Evolutionary conservation across 2,888 invertebrate species (phyloP).

Genomic region (Thera britannica): DNA sequence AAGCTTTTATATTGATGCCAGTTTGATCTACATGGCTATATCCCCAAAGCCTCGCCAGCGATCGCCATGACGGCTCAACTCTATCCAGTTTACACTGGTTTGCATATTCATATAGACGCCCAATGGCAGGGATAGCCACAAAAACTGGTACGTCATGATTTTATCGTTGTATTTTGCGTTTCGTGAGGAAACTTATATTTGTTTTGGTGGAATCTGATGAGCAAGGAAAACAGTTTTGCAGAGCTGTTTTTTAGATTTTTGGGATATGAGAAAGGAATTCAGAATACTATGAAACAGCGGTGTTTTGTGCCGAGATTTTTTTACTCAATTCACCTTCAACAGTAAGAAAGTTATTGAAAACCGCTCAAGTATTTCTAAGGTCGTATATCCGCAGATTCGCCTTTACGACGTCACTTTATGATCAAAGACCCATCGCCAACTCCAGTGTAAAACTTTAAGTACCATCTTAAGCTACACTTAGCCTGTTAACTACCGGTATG

Average conservation of each 20-base stretch:
- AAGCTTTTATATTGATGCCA: too few species aligned
- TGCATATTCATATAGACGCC: slow-evolving; percentile 30
- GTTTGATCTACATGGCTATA: background rate
- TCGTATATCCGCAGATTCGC: background rate
- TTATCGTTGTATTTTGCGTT: slow-evolving; percentile 17
- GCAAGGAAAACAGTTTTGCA: background rate
- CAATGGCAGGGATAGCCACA: slow-evolving; percentile 11
- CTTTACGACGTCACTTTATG: slow-evolving; percentile 13
- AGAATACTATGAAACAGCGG: too few species aligned
- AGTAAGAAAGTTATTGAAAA: slow-evolving; percentile 5
- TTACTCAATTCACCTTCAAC: background rate
- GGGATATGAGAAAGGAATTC: background rate
- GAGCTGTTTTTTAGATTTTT: background rate
- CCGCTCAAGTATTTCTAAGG: slow-evolving; percentile 9
- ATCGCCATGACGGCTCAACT: slow-evolving; percentile 17
- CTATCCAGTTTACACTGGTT: slow-evolving; percentile 18
- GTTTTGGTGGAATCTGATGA: slow-evolving; percentile 19
- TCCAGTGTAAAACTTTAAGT: slow-evolving; percentile 31
- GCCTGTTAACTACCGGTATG: slow-evolving; percentile 43
- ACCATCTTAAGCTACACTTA: slow-evolving; percentile 40
- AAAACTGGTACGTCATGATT: slow-evolving; percentile 25
- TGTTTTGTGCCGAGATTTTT: background rate
- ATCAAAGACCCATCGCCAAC: slow-evolving; percentile 20
- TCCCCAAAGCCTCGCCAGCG: slow-evolving; percentile 3
- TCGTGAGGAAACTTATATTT: slow-evolving; percentile 5